Base-by-base conservation (phyloP, 2,113 vertebrate species). In the Saguinus imperator region DNA sequence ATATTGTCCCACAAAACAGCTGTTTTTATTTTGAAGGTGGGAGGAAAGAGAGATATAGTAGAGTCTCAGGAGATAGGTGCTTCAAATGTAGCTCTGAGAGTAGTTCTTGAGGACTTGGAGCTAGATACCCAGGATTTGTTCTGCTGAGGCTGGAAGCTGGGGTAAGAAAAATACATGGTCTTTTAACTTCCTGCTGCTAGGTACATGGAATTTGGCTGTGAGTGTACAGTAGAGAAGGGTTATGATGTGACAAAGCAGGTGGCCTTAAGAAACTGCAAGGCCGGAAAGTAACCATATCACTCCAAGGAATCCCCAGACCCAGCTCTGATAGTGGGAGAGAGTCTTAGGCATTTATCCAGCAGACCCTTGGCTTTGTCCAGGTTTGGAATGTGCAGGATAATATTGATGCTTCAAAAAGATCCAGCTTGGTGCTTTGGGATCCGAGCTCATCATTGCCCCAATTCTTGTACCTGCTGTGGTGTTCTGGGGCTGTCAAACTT, bases 201-300 rank as follows among this genome's bases (percentile, higher is more conserved):
- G 7, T 45, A 0, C 13, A 11, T 13, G 27, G 8, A 45, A 50
- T 64, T 37, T 52, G 27, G 20, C 25, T 45, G 1, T 18, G 37
- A 18, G 23, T 40, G 8, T 50, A 27, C 58, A 70, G 40, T 9
- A 18, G 64, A 75, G 43, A 83, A 32, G 45, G 10, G 35, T 18
- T 75, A 21, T 32, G 3, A 17, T 45, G 16, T 55, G 37, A 91
- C 29, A 96, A 55, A 27, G 50, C 14, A 70, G 16, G 14, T 77
- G 76, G 81, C 12, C 21, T 40, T 66, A 14, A 55, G 50, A 84
- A 81, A 25, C 87, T 50, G 17, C 14, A 8, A 66, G 48, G 23
- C 12, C 50, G 35, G 61, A 25, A 87, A 29, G 1, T 29, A 72
- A 2, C 10, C 3, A 12, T 18, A 23, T 0, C 0, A 6, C 3